Evolutionary conservation across 2,797 vertebrate genomes (phyloP), one percentile per base, ranked within the genome.

Genomic region (Graptemys geographica): DNA sequence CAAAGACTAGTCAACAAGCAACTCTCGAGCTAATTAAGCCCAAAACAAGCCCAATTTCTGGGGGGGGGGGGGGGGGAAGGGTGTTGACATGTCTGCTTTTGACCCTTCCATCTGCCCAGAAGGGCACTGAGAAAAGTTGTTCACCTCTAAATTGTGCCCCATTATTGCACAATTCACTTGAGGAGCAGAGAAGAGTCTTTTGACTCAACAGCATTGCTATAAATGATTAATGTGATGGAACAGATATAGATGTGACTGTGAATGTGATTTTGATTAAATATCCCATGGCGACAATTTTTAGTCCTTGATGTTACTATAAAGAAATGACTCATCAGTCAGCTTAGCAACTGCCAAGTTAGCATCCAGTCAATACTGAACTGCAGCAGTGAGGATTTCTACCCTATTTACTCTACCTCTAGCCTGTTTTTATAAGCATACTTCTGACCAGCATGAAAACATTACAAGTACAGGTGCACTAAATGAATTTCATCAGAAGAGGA

Each of bases 211-310:
- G 4, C 5, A 21, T 18, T 83, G 19, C 18, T 69, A 21, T 25
- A 84, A 12, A 72, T 84, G 21, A 37, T 25, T 51, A 27, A 41
- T 7, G 62, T 72, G 25, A 25, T 84, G 21, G n/a, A 55, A 74
- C 33, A 55, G 33, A 74, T 55, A 27, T 28, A 74, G 1, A 44
- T 88, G 10, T 1, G 69, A 44, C 5, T 72, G 8, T n/a, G 23
- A 83, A 85, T 81, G 62, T 33, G 2, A 6, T 13, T 94, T 92
- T 83, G 65, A 90, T 89, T 83, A 92, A 90, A 80, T n/a, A 47
- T 6, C 79, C 90, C 85, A 5, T 84, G 79, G 81, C 55, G 21
- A 5, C 2, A 89, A 53, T 87, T 96, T 81, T 56, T 85, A 87
- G 79, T 65, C 44, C 47, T 11, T 83, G 8, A 1, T 7, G 11